Base-by-base conservation (phyloP, 1,140 invertebrate genomes). In the Drusus annulatus region DNA sequence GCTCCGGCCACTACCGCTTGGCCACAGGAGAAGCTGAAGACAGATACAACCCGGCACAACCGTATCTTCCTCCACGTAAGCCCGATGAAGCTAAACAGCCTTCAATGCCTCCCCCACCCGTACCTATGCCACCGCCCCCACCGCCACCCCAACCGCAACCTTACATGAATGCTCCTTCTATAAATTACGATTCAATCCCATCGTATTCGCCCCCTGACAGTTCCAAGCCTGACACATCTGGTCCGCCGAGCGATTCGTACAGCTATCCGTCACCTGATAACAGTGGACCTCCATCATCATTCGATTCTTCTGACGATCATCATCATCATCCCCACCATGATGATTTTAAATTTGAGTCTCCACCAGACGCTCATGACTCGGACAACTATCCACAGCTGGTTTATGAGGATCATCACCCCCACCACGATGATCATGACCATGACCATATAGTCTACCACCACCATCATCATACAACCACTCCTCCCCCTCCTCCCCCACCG, bases 401-500 rank as follows among this genome's bases (percentile, higher is more conserved):
- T 7, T 84, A 86, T 13, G 79, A 81, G 58, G 85, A 87, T 56
- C 86, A 88, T 74, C 88, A 86, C 76, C 87, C 87, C 84, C 89
- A 86, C 62, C 86, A 87, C 36, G 87, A 89, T 81, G 89, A 90
- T 84, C 89, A 92, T 75, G 86, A 89, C 76, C 85, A 90, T 74
- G 85, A 90, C 19, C 77, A 86, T 73, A 84, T 85, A 80, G 56
- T 81, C 28, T 76, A 82, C 79, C 85, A 88, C 80, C 84, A 86
- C 78, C 83, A 89, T 71, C 85, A 90, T 78, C 89, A 91, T 83
- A 83, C 87, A 60, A 84, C 86, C 79, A 84, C 85, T 84, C 86
- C 62, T 45, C 84, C 90, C 79, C 83, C 90, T 78, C 74, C 89
- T 83, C 84, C 87, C 83, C 85, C 90, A 76, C 85, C 86, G 8